Percentiles rank a stretch among this genome's conserved stretches.
Evolutionary conservation across 2,113 vertebrate genomes (phyloP).

Genomic region (Pipra filicauda): DNA sequence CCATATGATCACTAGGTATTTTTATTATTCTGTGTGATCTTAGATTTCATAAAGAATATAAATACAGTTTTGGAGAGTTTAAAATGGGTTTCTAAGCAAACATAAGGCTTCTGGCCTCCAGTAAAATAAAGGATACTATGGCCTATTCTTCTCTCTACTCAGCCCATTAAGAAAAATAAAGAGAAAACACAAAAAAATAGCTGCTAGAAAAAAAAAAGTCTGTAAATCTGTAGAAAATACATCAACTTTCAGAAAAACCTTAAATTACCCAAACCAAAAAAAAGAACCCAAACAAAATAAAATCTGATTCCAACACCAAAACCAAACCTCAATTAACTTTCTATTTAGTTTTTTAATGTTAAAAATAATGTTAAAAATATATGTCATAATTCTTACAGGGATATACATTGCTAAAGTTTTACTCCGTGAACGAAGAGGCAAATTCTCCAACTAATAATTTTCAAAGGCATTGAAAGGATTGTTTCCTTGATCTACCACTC

Average conservation of each 20-base stretch:
- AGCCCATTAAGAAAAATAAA: background rate
- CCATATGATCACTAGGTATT: background rate
- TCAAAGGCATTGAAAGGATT: background rate
- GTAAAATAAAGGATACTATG: background rate
- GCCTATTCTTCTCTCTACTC: background rate
- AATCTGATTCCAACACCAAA: rapidly evolving
- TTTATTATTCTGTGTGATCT: background rate
- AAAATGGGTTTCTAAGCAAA: background rate
- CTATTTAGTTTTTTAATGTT: background rate
- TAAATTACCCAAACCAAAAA: no score
- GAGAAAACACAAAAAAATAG: background rate
- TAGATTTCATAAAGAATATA: background rate
- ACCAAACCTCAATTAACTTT: background rate
- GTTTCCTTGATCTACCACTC: background rate
- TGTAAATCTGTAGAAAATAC: background rate
- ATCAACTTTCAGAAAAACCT: rapidly evolving
- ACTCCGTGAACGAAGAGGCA: background rate
- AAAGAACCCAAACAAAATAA: background rate
- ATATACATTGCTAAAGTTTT: background rate
- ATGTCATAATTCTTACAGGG: rapidly evolving
- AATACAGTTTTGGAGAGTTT: background rate
- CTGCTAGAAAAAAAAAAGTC: background rate
- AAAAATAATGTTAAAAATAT: background rate
- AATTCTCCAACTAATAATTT: background rate
- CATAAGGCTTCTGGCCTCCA: background rate